Evolutionary conservation across 2,888 invertebrate species (phyloP).

Genomic region (Gnatocerus cornutus): DNA sequence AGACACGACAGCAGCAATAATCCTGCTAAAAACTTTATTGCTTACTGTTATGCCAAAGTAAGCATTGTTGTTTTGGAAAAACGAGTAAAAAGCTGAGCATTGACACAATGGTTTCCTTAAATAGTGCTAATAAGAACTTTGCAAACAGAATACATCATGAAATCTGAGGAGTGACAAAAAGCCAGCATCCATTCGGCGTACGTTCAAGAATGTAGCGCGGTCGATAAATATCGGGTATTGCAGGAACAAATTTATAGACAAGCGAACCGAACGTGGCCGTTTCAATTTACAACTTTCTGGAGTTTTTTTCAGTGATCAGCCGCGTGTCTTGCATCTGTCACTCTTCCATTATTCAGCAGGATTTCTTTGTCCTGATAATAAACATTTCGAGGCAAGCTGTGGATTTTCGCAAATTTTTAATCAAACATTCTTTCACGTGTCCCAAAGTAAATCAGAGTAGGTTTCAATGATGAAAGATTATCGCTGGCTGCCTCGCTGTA

Average conservation of each 20-base stretch:
- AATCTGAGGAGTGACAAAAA: conserved; percentile 66
- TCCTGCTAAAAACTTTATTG: conserved; percentile 58
- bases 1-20: conserved; percentile 33
- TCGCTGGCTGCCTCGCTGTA: conserved; percentile 45
- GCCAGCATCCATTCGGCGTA: conserved; percentile 62
- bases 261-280: conserved; percentile 57
- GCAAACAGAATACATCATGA: conserved; percentile 67
- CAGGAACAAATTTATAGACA: conserved; percentile 65
- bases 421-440: conserved; percentile 59
- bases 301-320: conserved; percentile 57
- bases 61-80: conserved; percentile 62
- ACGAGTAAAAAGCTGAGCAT: conserved; percentile 63
- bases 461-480: conserved; percentile 54
- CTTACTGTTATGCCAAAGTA: conserved; percentile 60
- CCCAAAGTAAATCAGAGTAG: conserved; percentile 63
- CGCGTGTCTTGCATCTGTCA: conserved; percentile 64
- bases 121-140: conserved; percentile 67
- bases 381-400: conserved; percentile 53
- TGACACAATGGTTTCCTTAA: conserved; percentile 67
- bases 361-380: conserved; percentile 47
- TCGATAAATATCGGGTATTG: conserved; percentile 60
- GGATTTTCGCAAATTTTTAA: not conserved
- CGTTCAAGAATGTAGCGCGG: conserved; percentile 62
- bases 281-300: conserved; percentile 61
- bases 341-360: conserved; percentile 62